Conservation (phyloP, 37 sponge, comb jelly and placozoan genomes). For the Beroe ovata region DNA sequence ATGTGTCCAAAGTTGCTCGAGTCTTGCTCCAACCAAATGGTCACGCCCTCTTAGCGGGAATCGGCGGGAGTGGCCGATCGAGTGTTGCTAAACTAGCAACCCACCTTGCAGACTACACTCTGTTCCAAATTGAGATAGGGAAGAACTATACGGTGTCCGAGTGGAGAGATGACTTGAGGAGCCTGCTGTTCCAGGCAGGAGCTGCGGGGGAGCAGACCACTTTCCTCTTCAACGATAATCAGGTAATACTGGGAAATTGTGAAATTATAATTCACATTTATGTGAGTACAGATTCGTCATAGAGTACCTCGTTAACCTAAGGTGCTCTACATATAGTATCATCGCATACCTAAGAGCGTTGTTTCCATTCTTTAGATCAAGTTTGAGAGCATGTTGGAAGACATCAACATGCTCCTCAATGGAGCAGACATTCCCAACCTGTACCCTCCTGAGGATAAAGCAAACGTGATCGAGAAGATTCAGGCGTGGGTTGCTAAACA, state of each 20-base stretch:
- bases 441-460: conserved; percentile 93
- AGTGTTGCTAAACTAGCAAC: conserved; percentile 94
- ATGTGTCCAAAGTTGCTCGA: conserved; percentile 89
- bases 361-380: conserved; percentile 87
- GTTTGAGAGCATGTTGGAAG: conserved; percentile 96
- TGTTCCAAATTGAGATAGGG: conserved; percentile 95
- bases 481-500: conserved; percentile 70
- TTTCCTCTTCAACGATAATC: conserved; percentile 94
- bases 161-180: conserved; percentile 95
- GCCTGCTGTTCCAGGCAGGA: conserved; percentile 88
- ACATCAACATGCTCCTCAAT: conserved; percentile 98
- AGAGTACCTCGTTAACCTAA: no score
- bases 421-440: conserved; percentile 97
- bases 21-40: conserved; percentile 96
- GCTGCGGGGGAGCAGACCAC: conserved; percentile 83
- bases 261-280: no score
- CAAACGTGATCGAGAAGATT: conserved; percentile 96
- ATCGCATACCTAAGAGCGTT: no score
- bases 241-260: conserved; percentile 34
- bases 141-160: conserved; percentile 88
- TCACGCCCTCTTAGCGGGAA: conserved; percentile 86
- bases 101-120: conserved; percentile 91
- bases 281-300: no score
- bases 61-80: conserved; percentile 96
- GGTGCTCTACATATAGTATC: no score